Evolutionary conservation across 2,888 invertebrate genomes (phyloP).

Genomic region (Limnephilus marmoratus): DNA sequence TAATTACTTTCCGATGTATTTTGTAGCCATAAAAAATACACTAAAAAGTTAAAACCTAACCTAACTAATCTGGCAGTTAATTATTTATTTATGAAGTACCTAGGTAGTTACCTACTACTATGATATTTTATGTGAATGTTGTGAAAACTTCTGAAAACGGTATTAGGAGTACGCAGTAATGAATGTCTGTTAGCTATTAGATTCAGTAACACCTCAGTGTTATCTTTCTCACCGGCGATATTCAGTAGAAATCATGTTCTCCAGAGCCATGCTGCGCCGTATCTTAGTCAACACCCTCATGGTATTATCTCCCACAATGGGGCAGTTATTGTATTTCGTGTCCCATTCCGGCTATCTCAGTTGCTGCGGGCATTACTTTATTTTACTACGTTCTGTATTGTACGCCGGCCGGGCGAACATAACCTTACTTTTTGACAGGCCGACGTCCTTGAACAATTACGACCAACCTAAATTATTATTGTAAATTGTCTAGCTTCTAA

Average conservation of each 20-base stretch:
- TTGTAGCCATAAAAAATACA: not conserved
- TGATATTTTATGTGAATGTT: not conserved
- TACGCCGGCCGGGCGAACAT: slow-evolving; percentile 56
- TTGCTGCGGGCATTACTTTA: slow-evolving; percentile 1
- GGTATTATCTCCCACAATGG: slow-evolving; percentile 32
- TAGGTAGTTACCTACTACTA: too few species aligned
- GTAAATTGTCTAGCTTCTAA: slow-evolving; percentile 24
- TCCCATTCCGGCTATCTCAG: slow-evolving; percentile 24
- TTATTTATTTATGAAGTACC: too few species aligned
- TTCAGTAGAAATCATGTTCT: not conserved
- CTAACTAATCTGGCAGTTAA: not conserved
- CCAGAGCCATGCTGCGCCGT: slow-evolving; percentile 26
- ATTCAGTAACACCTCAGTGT: slow-evolving; percentile 5
- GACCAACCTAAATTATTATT: slow-evolving; percentile 50
- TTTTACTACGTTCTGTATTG: not conserved
- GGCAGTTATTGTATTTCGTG: slow-evolving; percentile 23
- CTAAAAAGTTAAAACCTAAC: not conserved
- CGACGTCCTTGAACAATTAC: slow-evolving; percentile 52
- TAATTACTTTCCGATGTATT: not conserved
- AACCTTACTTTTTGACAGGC: slow-evolving; percentile 56
- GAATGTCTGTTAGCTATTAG: not conserved
- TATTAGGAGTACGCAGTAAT: not conserved
- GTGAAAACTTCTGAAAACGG: not conserved
- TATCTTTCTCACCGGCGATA: slow-evolving; percentile 36
- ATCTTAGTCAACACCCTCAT: slow-evolving; percentile 45